Evolutionary conservation across 2,797 vertebrate species (phyloP), one percentile per base, ranked within the genome.

Genomic region (Ambastaia sidthimunki): DNA sequence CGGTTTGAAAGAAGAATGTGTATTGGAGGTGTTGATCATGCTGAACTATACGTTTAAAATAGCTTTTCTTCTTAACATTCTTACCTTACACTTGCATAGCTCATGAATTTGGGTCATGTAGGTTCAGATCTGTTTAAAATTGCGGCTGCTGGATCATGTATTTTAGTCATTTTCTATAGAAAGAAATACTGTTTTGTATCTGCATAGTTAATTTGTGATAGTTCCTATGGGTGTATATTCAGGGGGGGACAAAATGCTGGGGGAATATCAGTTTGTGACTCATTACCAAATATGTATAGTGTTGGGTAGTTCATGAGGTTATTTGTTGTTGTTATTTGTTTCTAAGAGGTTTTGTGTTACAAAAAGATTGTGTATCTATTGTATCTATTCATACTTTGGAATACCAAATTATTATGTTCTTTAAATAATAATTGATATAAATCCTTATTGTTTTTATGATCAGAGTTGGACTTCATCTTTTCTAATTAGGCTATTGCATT

Each of bases 31-130:
- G 67, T 70, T 21, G 48, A 55, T 34, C n/a, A 21, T 54, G 31
- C 31, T 71, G 50, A 71, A 16, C 31, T 71, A 52, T 52, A 71
- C 13, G 11, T 55, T 71, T 55, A 37, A 55, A 54, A 25, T 52
- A n/a, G 37, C 37, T 41, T 41, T n/a, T n/a, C n/a, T n/a, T 70
- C 67, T 31, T 16, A 55, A 19, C 0, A 15, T 21, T 21, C 28
- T 54, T 71, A 9, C 11, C 28, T 34, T 7, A 21, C 25, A n/a
- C 50, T 52, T n/a, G 16, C 1, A 52, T 52, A 5, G 4, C 15
- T 16, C 18, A 52, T 52, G 15, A 52, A 28, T 16, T 50, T 18
- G 4, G 7, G 37, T 50, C 15, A 50, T 50, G 2, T 28, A 5
- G 37, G 37, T 37, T 37, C 2, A 50, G 16, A 50, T 4, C 3